phyloP scores from a whole-genome alignment of 2,113 vertebrate genomes.

The Macroglossus sobrinus region DNA sequence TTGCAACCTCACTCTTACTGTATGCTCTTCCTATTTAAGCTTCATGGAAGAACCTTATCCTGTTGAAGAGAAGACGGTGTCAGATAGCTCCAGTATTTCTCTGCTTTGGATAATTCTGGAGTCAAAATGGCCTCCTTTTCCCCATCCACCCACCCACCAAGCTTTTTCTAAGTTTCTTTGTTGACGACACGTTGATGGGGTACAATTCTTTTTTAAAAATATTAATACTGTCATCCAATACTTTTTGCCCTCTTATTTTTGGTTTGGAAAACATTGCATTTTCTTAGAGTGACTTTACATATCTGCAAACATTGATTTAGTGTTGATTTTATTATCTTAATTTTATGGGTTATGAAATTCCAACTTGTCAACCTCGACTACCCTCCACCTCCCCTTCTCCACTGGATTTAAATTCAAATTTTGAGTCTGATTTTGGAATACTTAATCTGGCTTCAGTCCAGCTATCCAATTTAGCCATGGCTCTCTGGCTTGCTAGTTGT shows the following conservation, averaged over 20 bases:
- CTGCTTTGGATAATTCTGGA: not conserved
- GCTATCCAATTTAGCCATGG: not conserved
- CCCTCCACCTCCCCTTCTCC: not conserved
- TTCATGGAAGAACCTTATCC: not conserved
- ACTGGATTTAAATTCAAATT: conserved; percentile 33
- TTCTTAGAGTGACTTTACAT: not conserved
- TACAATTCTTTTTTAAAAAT: conserved; percentile 22
- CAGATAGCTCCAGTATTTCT: not conserved
- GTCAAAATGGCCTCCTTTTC: not conserved
- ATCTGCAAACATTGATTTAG: not conserved
- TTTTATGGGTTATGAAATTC: not conserved
- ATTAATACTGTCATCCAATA: not conserved
- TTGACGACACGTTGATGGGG: not conserved
- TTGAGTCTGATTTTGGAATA: not conserved
- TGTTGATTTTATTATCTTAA: conserved; percentile 10
- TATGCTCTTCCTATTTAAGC: not conserved
- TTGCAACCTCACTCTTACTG: not conserved
- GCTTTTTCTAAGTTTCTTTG: not conserved
- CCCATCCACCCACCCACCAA: no score
- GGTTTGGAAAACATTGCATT: not conserved
- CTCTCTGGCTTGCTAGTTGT: not conserved
- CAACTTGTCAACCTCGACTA: not conserved
- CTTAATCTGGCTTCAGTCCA: not conserved
- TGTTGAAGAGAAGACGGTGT: not conserved
- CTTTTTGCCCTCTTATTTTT: conserved; percentile 8